Conservation (phyloP, 2,797 vertebrate genomes). For the Amblyopsis hoosieri region DNA sequence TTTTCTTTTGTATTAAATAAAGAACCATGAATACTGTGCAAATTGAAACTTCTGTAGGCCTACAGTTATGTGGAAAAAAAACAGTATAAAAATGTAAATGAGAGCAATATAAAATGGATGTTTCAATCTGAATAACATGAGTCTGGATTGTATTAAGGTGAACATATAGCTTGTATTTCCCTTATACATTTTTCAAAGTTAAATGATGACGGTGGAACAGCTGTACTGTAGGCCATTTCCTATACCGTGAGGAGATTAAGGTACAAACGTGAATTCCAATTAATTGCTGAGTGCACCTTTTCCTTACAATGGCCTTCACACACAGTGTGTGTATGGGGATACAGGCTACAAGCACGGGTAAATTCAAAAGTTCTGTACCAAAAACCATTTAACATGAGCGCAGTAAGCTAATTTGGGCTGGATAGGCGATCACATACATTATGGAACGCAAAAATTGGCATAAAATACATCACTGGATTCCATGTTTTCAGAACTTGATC, state of each 20-base stretch:
- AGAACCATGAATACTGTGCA: no score
- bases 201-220: no score
- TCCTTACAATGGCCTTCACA: constrained; percentile 11
- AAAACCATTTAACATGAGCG: constrained; percentile 16
- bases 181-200: not conserved
- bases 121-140: constrained; percentile 35
- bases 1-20: constrained; percentile 50
- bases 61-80: constrained; percentile 67
- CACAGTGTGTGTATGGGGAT: constrained; percentile 5
- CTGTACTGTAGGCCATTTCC: not conserved
- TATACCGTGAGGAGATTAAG: not conserved
- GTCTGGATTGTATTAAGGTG: not conserved
- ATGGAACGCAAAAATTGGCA: constrained; percentile 30
- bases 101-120: constrained; percentile 24
- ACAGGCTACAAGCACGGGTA: constrained; percentile 21
- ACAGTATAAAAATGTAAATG: constrained; percentile 63
- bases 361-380: constrained; percentile 22
- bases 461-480: constrained; percentile 30
- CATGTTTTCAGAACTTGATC: constrained; percentile 83
- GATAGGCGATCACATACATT: constrained; percentile 33
- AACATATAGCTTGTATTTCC: not conserved
- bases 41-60: no score
- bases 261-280: not conserved
- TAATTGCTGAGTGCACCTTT: not conserved
- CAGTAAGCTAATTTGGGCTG: not conserved